Conservation (phyloP, 2,113 vertebrate species). For the zebrafish (Danio rerio) region GRCz12tu NC_133187.1:40802501-40803000, state of each 20-base stretch:
- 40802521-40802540: no score
- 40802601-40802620: no score
- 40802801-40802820: constrained; percentile 83
- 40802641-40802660: no score
- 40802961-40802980: no score
- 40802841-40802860: constrained; percentile 89
- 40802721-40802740: background rate
- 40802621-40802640: no score
- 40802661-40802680: no score
- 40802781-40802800: background rate
- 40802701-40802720: background rate
- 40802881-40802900: constrained; percentile 96
- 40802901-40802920: constrained; percentile 93
- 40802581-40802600: no score
- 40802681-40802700: no score
- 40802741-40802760: background rate
- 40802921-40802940: constrained; percentile 87
- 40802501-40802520: no score
- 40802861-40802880: constrained; percentile 94
- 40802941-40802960: background rate
- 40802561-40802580: no score
- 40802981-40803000: no score
- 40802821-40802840: constrained; percentile 85
- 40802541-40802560: no score
- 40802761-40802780: background rate